Evolutionary conservation across 2,113 vertebrate genomes (phyloP).

Genomic region (Machaerirhynchus nigripectus): DNA sequence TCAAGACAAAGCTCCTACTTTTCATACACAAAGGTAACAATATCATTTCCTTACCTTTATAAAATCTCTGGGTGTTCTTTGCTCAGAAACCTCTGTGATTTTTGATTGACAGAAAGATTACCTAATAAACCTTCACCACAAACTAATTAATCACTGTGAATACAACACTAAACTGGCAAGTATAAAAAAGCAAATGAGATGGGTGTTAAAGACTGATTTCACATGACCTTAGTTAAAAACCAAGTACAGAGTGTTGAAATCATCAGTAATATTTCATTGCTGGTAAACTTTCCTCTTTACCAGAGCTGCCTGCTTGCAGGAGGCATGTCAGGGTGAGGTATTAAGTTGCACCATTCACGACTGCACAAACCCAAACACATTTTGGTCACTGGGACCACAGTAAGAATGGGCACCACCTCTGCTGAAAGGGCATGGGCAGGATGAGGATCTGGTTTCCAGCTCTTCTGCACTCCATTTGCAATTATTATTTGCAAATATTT

Average conservation of each 20-base stretch:
- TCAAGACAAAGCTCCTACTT: neutral
- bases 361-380: neutral
- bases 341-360: rapidly evolving
- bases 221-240: constrained; percentile 73
- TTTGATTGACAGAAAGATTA: constrained; percentile 77
- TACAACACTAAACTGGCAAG: constrained; percentile 72
- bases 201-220: constrained; percentile 69
- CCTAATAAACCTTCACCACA: constrained; percentile 76
- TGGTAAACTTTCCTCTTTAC: neutral
- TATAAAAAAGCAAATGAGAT: constrained; percentile 76
- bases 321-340: neutral
- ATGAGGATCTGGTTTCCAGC: neutral
- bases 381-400: neutral
- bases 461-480: neutral
- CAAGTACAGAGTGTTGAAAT: constrained; percentile 43
- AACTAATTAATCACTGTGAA: constrained; percentile 79
- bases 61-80: constrained; percentile 40
- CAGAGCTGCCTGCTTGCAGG: neutral
- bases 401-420: neutral
- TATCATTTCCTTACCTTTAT: constrained; percentile 18
- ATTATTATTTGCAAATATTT: neutral
- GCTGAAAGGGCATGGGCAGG: neutral
- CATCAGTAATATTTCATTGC: neutral
- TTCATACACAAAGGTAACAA: neutral
- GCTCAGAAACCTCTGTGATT: constrained; percentile 48